Percentiles rank a stretch among this genome's conserved stretches.
Conservation (phyloP, 2,113 vertebrate genomes). For the Cathartes aura region DNA sequence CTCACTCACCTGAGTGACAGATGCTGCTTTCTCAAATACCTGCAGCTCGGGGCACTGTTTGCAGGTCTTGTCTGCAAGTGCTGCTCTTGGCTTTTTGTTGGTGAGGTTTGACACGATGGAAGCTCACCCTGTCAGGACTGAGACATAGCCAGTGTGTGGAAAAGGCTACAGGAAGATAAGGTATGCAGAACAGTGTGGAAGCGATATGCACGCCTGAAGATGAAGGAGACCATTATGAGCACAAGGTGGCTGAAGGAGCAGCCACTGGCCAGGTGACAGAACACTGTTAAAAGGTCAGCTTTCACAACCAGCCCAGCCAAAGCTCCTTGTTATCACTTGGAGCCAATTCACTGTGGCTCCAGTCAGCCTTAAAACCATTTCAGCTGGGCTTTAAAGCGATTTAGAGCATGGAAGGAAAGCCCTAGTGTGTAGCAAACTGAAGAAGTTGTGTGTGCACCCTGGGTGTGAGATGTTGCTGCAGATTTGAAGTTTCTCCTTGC, state of each 20-base stretch:
- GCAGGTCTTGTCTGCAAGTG: background rate
- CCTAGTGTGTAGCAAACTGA: background rate
- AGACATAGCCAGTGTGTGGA: rapidly evolving
- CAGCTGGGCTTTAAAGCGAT: background rate
- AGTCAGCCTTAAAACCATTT: background rate
- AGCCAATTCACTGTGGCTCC: background rate
- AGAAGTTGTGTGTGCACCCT: background rate
- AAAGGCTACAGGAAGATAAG: background rate
- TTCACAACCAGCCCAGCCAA: background rate
- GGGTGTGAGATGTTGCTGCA: background rate
- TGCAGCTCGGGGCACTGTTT: background rate
- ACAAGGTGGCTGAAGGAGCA: background rate
- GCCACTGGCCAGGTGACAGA: background rate
- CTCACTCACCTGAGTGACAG: background rate
- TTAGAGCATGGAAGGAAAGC: background rate
- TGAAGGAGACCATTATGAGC: background rate
- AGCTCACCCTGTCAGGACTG: background rate
- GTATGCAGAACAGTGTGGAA: background rate
- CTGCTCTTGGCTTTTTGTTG: background rate
- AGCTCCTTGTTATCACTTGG: background rate
- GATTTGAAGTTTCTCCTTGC: background rate
- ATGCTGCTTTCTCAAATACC: background rate
- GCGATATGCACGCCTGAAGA: background rate
- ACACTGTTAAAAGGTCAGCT: background rate
- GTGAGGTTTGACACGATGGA: background rate